Conservation (phyloP, 1,140 invertebrate genomes). For the Capitella teleta region DNA sequence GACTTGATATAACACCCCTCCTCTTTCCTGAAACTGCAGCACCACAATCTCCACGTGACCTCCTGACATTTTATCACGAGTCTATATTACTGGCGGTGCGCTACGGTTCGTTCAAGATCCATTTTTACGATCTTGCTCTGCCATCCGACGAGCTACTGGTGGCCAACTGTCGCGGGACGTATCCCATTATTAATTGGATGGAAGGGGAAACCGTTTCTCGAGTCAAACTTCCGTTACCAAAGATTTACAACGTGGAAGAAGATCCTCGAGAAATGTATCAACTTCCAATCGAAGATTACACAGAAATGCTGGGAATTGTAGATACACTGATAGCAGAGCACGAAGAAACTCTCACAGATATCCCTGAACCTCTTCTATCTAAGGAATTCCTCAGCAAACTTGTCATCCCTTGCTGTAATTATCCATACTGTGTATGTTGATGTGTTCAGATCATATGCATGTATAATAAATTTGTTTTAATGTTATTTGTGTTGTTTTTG, state of each 20-base stretch:
- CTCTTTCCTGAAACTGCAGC: not conserved
- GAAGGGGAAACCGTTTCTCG: not conserved
- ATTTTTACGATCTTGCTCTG: not conserved
- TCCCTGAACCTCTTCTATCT: not conserved
- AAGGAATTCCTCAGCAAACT: not conserved
- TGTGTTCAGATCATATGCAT: no score
- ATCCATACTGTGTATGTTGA: not conserved
- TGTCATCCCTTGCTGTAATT: not conserved
- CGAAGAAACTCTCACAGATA: not conserved
- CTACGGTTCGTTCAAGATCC: not conserved
- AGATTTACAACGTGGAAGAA: not conserved
- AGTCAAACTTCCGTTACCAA: not conserved
- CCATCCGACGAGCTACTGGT: not conserved
- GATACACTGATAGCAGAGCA: not conserved
- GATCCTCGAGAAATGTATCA: not conserved
- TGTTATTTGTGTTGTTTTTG: no score
- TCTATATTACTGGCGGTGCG: not conserved
- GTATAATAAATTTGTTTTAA: no score
- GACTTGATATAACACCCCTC: not conserved
- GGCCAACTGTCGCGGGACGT: not conserved
- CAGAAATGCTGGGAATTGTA: not conserved
- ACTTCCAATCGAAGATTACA: not conserved
- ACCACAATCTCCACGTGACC: not conserved
- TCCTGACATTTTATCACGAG: not conserved
- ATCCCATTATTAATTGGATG: not conserved